These are phyloP conservation scores for Aphidius colemani DNA, from an alignment of 2,888 invertebrate species.

Conservation along the genomic window DNA sequence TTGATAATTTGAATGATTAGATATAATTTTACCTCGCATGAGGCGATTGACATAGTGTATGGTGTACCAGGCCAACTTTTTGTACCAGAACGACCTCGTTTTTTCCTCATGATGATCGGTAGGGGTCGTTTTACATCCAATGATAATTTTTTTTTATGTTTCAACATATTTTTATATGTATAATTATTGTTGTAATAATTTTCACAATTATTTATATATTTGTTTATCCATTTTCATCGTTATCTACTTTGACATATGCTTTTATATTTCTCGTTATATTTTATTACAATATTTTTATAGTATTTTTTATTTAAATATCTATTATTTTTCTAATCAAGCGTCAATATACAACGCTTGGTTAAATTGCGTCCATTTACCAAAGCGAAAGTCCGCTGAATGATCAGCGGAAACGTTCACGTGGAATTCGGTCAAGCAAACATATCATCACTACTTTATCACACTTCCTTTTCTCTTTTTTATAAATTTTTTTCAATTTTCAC, in stretches of 20 bases:
- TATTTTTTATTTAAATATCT: too few species aligned
- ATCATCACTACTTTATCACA: conserved; percentile 2
- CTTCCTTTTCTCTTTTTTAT: too few species aligned
- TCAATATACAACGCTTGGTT: conserved; percentile 1
- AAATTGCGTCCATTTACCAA: conserved; percentile 13
- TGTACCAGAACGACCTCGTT: conserved; percentile 53
- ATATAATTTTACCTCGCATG: conserved; percentile 49
- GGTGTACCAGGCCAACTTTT: conserved; percentile 58
- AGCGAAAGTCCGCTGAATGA: conserved; percentile 11
- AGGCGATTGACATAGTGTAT: conserved; percentile 48
- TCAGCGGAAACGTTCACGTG: not conserved
- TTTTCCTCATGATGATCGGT: conserved; percentile 45
- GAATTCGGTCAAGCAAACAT: conserved; percentile 1
- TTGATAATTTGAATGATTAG: not conserved
- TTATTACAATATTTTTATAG: too few species aligned
- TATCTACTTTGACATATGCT: not conserved
- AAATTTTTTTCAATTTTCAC: too few species aligned
- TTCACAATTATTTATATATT: conserved; percentile 11
- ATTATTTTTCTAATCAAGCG: conserved; percentile 5
- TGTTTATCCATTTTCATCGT: conserved; percentile 7
- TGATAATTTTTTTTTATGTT: conserved; percentile 38
- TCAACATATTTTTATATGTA: conserved; percentile 45
- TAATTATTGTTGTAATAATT: not conserved
- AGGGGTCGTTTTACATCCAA: conserved; percentile 40
- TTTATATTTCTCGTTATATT: not conserved